phyloP scores from a whole-genome alignment of 2,113 vertebrate genomes.

The Boleophthalmus pectinirostris region DNA sequence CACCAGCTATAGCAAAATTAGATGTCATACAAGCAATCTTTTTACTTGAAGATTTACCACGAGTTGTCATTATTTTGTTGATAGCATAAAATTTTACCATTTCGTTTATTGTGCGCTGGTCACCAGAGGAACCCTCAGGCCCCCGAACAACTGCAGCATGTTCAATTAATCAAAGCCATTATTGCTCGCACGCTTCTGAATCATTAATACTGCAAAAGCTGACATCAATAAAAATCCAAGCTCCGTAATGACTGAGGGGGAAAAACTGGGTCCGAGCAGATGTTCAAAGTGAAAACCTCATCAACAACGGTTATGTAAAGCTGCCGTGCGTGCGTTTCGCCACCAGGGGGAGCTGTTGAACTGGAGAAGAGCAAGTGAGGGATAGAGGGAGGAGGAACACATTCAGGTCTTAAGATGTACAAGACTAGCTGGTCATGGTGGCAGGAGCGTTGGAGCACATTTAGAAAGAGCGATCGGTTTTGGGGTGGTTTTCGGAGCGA shows the following conservation, averaged over 20 bases:
- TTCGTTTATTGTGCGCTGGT: conserved; percentile 17
- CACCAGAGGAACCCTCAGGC: conserved; percentile 19
- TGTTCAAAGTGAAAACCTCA: conserved; percentile 66
- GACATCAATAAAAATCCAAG: conserved; percentile 62
- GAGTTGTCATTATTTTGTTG: background rate
- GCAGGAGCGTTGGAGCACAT: background rate
- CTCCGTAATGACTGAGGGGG: conserved; percentile 55
- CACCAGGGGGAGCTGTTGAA: conserved; percentile 71
- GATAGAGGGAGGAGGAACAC: conserved; percentile 5
- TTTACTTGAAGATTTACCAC: conserved; percentile 7
- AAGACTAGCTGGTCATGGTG: conserved; percentile 10
- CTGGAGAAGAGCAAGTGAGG: background rate
- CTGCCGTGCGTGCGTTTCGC: fast-evolving
- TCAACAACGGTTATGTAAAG: conserved; percentile 59
- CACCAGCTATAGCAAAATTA: too few species aligned
- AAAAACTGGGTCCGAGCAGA: conserved; percentile 59
- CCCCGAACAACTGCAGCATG: conserved; percentile 27
- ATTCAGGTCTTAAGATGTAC: conserved; percentile 9
- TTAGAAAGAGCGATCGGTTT: conserved; percentile 13
- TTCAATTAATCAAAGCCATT: conserved; percentile 63
- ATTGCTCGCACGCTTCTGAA: conserved; percentile 48
- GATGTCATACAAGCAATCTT: background rate
- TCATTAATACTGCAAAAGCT: conserved; percentile 61
- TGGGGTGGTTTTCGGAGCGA: conserved; percentile 18
- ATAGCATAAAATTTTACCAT: background rate